These are phyloP conservation scores for Anguilla pacifica DNA, from an alignment of 2,797 vertebrate genomes.

Conservation along the genomic window DNA sequence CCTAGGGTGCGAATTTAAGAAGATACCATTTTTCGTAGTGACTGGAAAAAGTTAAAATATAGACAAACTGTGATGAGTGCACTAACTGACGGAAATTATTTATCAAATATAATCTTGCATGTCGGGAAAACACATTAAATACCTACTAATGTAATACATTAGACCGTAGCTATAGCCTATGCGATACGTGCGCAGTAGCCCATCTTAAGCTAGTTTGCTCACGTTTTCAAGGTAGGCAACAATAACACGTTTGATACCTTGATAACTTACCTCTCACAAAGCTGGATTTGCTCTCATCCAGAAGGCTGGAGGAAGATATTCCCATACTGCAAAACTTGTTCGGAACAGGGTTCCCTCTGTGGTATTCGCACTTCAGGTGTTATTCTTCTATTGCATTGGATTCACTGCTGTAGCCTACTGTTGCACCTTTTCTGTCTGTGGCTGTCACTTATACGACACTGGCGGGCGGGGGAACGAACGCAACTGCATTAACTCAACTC, in stretches of 20 bases:
- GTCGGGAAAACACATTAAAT: neutral
- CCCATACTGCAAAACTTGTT: constrained; percentile 71
- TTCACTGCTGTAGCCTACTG: neutral
- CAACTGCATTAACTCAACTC: neutral
- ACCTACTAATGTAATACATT: neutral
- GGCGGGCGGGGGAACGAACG: constrained; percentile 15
- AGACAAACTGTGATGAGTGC: neutral
- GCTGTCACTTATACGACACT: constrained; percentile 18
- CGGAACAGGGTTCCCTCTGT: constrained; percentile 13
- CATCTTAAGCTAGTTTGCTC: neutral
- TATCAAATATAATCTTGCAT: neutral
- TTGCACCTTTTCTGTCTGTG: neutral
- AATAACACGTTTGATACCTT: neutral
- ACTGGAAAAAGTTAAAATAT: neutral
- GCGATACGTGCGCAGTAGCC: neutral
- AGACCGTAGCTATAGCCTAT: neutral
- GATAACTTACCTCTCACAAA: constrained; percentile 77
- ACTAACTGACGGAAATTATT: neutral
- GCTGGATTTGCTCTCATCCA: constrained; percentile 79
- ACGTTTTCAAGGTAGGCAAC: neutral
- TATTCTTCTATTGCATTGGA: constrained; percentile 1
- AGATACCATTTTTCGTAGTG: neutral
- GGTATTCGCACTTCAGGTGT: constrained; percentile 6
- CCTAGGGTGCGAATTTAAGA: neutral
- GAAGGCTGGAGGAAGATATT: constrained; percentile 75